A percentile compares a stretch with the other conserved stretches of the same genome.
These are phyloP conservation scores for Pelusios castaneus DNA, from an alignment of 2,113 vertebrate species.

Conservation along the genomic window DNA sequence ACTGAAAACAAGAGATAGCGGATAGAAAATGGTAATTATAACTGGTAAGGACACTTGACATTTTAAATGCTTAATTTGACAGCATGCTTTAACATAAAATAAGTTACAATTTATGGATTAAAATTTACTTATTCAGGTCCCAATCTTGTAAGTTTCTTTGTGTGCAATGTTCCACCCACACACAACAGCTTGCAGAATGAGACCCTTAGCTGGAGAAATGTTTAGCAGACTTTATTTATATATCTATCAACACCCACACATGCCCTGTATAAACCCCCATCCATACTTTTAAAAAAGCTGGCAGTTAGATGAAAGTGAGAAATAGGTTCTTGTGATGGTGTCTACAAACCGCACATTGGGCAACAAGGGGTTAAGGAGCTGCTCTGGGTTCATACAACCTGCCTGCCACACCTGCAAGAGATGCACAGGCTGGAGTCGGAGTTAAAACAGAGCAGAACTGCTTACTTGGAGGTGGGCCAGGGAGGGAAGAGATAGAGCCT, in stretches of 20 bases:
- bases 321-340: not conserved
- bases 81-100: not conserved
- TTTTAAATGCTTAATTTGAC: not conserved
- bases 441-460: not conserved
- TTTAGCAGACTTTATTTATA: slow-evolving; percentile 33
- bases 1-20: not conserved
- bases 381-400: not conserved
- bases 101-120: not conserved
- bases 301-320: slow-evolving; percentile 4
- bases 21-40: not conserved
- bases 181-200: slow-evolving; percentile 66
- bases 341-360: not conserved
- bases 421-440: not conserved
- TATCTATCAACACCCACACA: not conserved
- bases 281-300: slow-evolving; percentile 34
- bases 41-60: not conserved
- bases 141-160: slow-evolving; percentile 25
- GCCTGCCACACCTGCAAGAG: not conserved
- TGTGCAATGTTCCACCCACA: slow-evolving; percentile 55
- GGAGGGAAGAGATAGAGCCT: not conserved
- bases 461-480: not conserved
- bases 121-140: slow-evolving; percentile 12
- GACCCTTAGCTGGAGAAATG: slow-evolving; percentile 50
- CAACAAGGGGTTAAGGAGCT: not conserved
- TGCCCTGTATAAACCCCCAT: not conserved